Percentiles rank a stretch among this genome's conserved stretches.
phyloP scores from a whole-genome alignment of 2,888 invertebrate species.

The Chymomyza fuscimana region DNA sequence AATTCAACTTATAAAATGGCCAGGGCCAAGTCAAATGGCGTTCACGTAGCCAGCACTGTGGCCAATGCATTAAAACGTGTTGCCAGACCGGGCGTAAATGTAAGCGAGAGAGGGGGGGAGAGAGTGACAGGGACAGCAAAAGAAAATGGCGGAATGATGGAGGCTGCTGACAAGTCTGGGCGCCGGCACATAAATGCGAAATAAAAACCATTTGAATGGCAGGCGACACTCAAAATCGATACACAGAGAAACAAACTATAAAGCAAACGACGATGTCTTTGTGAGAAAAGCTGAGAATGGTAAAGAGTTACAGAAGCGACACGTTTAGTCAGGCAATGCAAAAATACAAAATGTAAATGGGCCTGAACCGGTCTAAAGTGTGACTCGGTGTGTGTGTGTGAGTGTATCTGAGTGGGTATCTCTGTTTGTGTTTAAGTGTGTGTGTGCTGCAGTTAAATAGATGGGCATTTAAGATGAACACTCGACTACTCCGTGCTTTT shows the following conservation, averaged over 20 bases:
- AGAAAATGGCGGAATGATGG: conserved; percentile 7
- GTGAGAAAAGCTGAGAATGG: conserved; percentile 1
- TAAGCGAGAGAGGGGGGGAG: neutral
- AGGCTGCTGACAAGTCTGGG: conserved; percentile 32
- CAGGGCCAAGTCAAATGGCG: conserved; percentile 7
- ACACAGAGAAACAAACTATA: conserved; percentile 39
- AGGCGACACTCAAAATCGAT: conserved; percentile 75
- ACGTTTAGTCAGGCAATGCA: conserved; percentile 17
- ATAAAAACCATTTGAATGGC: conserved; percentile 72
- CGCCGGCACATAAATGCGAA: conserved; percentile 64
- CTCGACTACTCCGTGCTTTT: neutral
- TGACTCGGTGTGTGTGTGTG: conserved; percentile 11
- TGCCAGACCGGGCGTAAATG: conserved; percentile 30
- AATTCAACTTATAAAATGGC: neutral
- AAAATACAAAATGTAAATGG: conserved; percentile 56
- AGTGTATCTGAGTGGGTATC: neutral
- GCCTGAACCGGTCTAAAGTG: conserved; percentile 5
- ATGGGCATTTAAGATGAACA: conserved; percentile 67
- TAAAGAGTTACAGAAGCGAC: conserved; percentile 4
- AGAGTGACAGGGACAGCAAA: neutral
- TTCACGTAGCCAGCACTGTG: conserved; percentile 19
- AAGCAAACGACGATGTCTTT: neutral
- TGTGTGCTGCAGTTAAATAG: conserved; percentile 56
- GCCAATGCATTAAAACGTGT: conserved; percentile 67
- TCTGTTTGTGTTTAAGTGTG: conserved; percentile 11